Evolutionary conservation across 2,888 invertebrate species (phyloP), one percentile per base, ranked within the genome.

Genomic region (Orthosia incerta): DNA sequence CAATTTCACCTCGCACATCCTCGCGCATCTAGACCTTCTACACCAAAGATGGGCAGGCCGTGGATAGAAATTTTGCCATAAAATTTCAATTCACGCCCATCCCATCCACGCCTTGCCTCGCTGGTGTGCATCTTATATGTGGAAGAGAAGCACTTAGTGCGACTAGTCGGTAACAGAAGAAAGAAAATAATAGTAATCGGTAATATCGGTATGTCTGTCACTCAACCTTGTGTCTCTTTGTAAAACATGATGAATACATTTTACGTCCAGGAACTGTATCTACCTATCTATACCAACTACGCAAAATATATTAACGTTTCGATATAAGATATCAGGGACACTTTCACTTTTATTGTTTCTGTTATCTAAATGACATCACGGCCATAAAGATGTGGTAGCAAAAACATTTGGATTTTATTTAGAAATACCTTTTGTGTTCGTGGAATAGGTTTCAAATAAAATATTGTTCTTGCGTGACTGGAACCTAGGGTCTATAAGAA

Each of bases 361-460:
- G n/a, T 68, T 74, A 76, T 76, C 61, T 61, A 51, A 76, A 76
- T 56, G 39, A 76, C 53, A 61, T 68, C 56, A n/a, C 16, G 3
- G 45, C 13, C 68, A 56, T 76, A 76, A 75, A 76, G 45, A 61
- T 31, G 23, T 46, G 18, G 23, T 39, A 9, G 46, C 53, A 70
- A 70, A 55, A 46, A 13, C n/a, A 46, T 39, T 61, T 3, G 16
- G 16, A 11, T 39, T 51, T 45, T 60, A 51, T 61, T 51, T 61
- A 60, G 18, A 51, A 51, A 45, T 59, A 55, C 7, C 20, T 63
- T 51, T 45, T 18, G 3, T 18, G 26, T 39, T 60, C 26, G 0
- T 20, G 20, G 45, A 64, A 46, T 31, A 23, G 4, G 12, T 57
- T 59, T 23, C 3, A n/a, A 46, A 61, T 61, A 67, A 75, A 59